These are phyloP conservation scores for Syngnathus scovelli DNA, from an alignment of 2,113 vertebrate species.

Conservation along the genomic window DNA sequence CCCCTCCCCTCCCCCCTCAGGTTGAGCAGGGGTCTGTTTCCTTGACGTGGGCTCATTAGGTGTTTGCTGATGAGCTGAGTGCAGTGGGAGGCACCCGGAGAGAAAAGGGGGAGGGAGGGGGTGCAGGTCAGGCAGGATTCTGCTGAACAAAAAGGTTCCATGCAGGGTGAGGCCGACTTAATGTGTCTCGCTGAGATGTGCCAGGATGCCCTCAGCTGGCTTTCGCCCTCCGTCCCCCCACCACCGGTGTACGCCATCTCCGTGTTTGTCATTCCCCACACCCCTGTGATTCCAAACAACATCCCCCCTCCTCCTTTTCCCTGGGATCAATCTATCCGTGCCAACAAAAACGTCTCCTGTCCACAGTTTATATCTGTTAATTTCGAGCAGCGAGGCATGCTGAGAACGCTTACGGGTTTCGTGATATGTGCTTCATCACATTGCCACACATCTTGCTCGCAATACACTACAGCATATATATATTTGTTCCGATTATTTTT, in stretches of 20 bases:
- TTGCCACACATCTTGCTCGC: slow-evolving; percentile 49
- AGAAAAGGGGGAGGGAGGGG: slow-evolving; percentile 73
- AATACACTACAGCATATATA: slow-evolving; percentile 40
- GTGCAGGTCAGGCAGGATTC: slow-evolving; percentile 90
- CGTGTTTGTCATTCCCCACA: slow-evolving; percentile 73
- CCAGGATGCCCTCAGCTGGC: slow-evolving; percentile 86
- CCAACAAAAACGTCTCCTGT: slow-evolving; percentile 27
- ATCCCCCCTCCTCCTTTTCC: slow-evolving; percentile 11
- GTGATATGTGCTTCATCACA: slow-evolving; percentile 63
- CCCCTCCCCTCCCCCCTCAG: slow-evolving; percentile 81
- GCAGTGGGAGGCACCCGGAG: slow-evolving; percentile 63
- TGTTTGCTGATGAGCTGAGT: slow-evolving; percentile 94
- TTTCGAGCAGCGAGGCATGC: slow-evolving; percentile 60
- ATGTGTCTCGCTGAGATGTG: slow-evolving; percentile 82
- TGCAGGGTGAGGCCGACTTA: slow-evolving; percentile 84
- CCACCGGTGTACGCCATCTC: slow-evolving; percentile 69
- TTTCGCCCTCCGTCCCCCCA: slow-evolving; percentile 69
- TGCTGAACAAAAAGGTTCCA: slow-evolving; percentile 96
- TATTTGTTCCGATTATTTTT: slow-evolving; percentile 30
- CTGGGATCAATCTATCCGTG: slow-evolving; percentile 45
- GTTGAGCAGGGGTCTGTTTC: slow-evolving; percentile 83
- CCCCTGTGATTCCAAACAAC: slow-evolving; percentile 54
- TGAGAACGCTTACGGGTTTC: slow-evolving; percentile 68
- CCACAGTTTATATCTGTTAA: slow-evolving; percentile 65
- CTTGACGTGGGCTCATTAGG: slow-evolving; percentile 94